Percentiles rank a stretch among this genome's conserved stretches.
Conservation (phyloP, 2,113 vertebrate genomes). For the Muscicapa adusta region DNA sequence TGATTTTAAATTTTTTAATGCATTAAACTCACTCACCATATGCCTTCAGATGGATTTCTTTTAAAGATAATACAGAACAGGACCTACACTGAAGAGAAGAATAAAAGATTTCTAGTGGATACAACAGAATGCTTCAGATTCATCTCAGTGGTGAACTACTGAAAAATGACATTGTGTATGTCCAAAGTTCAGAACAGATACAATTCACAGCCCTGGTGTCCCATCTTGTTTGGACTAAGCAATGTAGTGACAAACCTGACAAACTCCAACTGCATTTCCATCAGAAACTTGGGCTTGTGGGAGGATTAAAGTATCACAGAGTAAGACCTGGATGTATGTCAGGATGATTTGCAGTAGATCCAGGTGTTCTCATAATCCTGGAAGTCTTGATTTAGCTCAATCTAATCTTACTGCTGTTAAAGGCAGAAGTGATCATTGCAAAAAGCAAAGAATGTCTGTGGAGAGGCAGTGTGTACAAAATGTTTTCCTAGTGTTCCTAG, state of each 20-base stretch:
- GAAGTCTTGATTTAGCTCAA: neutral
- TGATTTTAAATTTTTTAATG: neutral
- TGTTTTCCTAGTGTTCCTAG: neutral
- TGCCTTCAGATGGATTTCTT: neutral
- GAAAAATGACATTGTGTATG: neutral
- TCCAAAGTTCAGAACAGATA: neutral
- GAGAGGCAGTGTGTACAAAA: neutral
- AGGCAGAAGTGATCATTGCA: neutral
- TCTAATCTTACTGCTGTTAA: neutral
- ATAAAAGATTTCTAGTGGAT: neutral
- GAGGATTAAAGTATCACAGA: neutral
- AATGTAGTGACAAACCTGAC: neutral
- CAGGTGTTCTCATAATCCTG: neutral
- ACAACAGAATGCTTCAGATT: neutral
- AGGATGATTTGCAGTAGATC: neutral
- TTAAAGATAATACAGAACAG: neutral
- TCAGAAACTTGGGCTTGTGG: neutral
- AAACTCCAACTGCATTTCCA: neutral
- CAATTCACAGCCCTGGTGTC: neutral
- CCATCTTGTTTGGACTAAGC: neutral
- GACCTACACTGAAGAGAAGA: neutral
- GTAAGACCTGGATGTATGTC: neutral
- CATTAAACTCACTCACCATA: neutral
- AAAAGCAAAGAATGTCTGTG: neutral
- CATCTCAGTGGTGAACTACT: neutral